These are phyloP conservation scores for Drosophila dunni DNA, from an alignment of 1,140 invertebrate genomes.

Conservation along the genomic window DNA sequence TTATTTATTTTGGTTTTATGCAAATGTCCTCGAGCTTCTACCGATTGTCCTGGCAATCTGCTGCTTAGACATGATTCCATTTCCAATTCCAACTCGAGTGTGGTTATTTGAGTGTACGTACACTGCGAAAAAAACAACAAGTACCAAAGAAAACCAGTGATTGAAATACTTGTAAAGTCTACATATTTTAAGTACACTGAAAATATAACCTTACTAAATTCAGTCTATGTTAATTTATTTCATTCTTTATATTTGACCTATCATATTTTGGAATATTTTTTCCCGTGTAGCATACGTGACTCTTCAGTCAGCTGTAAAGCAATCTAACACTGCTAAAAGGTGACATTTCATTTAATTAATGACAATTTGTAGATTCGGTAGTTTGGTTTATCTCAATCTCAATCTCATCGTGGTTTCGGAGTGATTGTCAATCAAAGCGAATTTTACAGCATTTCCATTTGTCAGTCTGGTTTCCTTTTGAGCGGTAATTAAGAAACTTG, in stretches of 20 bases:
- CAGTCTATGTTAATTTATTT: too few species aligned
- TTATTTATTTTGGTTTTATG: constrained; percentile 67
- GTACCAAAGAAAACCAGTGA: too few species aligned
- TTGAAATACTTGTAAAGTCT: too few species aligned
- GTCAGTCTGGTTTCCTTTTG: background rate
- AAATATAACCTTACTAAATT: too few species aligned
- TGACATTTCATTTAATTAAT: constrained; percentile 9
- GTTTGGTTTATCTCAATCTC: background rate
- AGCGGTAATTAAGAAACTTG: background rate
- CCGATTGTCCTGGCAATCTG: constrained; percentile 53
- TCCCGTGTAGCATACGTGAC: too few species aligned
- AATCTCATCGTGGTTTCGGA: background rate
- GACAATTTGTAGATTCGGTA: background rate
- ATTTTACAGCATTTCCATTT: background rate
- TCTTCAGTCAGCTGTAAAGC: background rate
- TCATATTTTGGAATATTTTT: too few species aligned
- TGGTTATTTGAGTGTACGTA: constrained; percentile 3
- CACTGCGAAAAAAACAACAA: too few species aligned
- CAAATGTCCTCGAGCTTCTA: constrained; percentile 47
- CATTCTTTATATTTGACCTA: too few species aligned
- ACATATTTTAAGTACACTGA: too few species aligned
- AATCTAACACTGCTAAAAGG: background rate
- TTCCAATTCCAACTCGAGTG: constrained; percentile 29
- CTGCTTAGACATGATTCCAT: constrained; percentile 60
- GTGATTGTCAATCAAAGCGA: constrained; percentile 9